Evolutionary conservation across 2,113 vertebrate genomes (phyloP), one percentile per base, ranked within the genome.

Genomic region (Tragelaphus buxtoni): DNA sequence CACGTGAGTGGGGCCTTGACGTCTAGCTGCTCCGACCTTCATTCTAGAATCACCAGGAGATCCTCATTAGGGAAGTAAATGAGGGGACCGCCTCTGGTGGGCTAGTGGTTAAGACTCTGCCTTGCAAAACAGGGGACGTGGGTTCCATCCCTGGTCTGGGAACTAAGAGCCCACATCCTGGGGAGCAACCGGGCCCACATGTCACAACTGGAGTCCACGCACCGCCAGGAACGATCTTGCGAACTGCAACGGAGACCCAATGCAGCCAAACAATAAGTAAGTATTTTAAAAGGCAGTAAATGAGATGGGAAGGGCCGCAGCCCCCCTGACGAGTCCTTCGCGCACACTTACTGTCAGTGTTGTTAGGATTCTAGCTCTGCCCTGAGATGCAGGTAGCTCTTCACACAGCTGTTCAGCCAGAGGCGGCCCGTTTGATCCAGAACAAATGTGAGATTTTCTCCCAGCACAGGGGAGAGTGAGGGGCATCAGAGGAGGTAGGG

Each of bases 1-100:
- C 6, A 0, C 1, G 0, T 9, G 9, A 2, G 9, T 6, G n/a
- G n/a, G 1, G 18, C n/a, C 65, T 22, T 2, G n/a, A 6, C 11
- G 65, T 39, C 18, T 0, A 1, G n/a, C 10, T 11, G 14, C n/a
- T 1, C 65, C n/a, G 4, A 0, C 53, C 32, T 47, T 22, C 16
- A 9, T 26, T 49, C 61, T 22, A 49, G 51, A 72, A 12, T 22
- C 35, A 14, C 10, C 58, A 7, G 1, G 14, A 35, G 60, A 26
- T 17, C 58, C 58, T 42, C 45, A 0, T 20, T 10, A 4, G 74
- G 60, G 28, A 72, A 22, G 5, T 22, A 3, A 6, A 6, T 3
- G 69, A n/a, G 45, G 35, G 32, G n/a, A 35, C 1, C 5, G 0
- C 11, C 65, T 39, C 65, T 39, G 18, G 65, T 5, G n/a, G 65